Conservation (phyloP, 2,113 vertebrate genomes). For the Rutilus rutilus region DNA sequence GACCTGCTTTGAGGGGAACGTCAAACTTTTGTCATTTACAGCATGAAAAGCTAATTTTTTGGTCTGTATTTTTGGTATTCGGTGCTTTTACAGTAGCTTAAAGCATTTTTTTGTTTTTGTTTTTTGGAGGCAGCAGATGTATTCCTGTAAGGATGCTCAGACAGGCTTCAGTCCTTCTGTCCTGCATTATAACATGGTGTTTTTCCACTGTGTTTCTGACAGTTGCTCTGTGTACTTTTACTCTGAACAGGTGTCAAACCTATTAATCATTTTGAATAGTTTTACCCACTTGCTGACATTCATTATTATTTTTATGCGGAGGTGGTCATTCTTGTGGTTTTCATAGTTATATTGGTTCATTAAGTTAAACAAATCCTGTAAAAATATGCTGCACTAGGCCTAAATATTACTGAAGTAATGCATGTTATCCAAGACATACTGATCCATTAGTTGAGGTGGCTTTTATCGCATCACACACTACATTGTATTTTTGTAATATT, state of each 20-base stretch:
- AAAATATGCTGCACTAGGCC: background rate
- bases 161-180: background rate
- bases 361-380: background rate
- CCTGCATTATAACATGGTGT: background rate
- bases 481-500: background rate
- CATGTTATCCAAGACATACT: background rate
- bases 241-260: background rate
- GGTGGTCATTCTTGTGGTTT: background rate
- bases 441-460: background rate
- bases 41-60: background rate
- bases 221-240: background rate
- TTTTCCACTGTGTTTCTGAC: background rate
- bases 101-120: background rate
- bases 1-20: background rate
- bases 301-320: background rate
- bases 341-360: background rate
- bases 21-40: conserved; percentile 25
- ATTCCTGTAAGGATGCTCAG: background rate
- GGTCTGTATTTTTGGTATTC: background rate
- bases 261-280: background rate
- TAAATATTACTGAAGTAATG: background rate
- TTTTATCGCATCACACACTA: background rate
- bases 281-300: background rate
- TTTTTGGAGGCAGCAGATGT: background rate
- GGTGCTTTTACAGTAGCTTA: background rate